Conservation (phyloP, 2,797 vertebrate genomes). For the Gymnodraco acuticeps region DNA sequence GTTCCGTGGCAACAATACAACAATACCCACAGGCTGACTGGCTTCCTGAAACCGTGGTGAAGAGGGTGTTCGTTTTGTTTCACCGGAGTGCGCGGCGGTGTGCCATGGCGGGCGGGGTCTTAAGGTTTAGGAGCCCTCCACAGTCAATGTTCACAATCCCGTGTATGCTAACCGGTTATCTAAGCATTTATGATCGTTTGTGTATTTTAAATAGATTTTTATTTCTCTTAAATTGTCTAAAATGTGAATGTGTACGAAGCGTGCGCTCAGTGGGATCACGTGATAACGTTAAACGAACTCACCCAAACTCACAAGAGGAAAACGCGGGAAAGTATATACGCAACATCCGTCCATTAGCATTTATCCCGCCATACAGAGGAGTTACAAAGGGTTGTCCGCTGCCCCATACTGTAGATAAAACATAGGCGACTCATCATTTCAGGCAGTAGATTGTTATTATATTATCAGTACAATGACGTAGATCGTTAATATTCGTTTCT, state of each 20-base stretch:
- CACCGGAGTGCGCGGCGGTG: background rate
- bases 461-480: background rate
- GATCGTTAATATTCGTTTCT: too few species aligned
- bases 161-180: rapidly evolving
- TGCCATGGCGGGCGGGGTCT: background rate
- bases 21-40: slow-evolving; percentile 14
- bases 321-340: slow-evolving; percentile 81
- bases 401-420: rapidly evolving
- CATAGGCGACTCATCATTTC: background rate
- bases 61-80: slow-evolving; percentile 46
- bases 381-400: background rate
- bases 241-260: too few species aligned
- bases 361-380: slow-evolving; percentile 11
- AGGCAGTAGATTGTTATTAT: background rate
- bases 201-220: rapidly evolving
- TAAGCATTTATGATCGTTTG: rapidly evolving
- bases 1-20: slow-evolving; percentile 66
- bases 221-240: rapidly evolving
- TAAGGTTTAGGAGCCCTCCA: background rate
- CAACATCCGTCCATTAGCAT: slow-evolving; percentile 71
- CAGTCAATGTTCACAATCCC: background rate
- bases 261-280: background rate
- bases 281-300: slow-evolving; percentile 55
- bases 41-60: slow-evolving; percentile 66
- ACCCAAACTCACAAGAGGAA: slow-evolving; percentile 58